Conservation (phyloP, 2,888 invertebrate species). For the Agrochola lychnidis region DNA sequence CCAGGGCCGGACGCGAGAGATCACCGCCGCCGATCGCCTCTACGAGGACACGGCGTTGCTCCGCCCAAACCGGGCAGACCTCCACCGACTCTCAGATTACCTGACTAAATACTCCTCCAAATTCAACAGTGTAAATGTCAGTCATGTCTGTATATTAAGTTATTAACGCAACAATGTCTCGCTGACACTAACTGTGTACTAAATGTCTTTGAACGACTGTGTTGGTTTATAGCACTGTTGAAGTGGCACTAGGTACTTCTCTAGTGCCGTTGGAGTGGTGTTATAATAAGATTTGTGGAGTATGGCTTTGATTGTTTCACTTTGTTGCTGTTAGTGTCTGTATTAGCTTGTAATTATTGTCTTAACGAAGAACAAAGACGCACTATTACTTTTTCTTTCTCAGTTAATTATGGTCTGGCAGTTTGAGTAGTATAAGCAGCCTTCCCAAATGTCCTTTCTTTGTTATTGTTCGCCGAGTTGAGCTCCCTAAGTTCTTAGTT, state of each 20-base stretch:
- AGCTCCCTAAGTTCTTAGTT: no score
- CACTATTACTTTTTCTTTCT: no score
- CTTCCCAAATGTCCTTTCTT: no score
- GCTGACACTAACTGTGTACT: constrained; percentile 18
- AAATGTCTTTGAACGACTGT: constrained; percentile 15
- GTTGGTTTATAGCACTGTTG: constrained; percentile 23
- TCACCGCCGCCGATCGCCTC: no score
- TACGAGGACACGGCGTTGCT: no score
- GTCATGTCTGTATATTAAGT: background rate
- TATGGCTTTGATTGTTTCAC: constrained; percentile 9
- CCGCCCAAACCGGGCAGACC: no score
- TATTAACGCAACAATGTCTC: constrained; percentile 28
- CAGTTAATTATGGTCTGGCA: no score
- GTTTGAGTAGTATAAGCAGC: no score
- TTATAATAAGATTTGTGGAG: background rate
- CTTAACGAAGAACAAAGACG: no score
- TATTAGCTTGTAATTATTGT: background rate
- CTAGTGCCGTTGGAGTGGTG: background rate
- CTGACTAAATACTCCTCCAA: background rate
- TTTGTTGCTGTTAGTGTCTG: background rate
- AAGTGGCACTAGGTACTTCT: background rate
- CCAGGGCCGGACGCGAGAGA: no score
- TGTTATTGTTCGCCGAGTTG: no score
- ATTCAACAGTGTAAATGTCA: constrained; percentile 1
- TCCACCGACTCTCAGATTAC: no score